Base-by-base conservation (phyloP, 2,113 vertebrate species). In the Entomyzon cyanotis region DNA sequence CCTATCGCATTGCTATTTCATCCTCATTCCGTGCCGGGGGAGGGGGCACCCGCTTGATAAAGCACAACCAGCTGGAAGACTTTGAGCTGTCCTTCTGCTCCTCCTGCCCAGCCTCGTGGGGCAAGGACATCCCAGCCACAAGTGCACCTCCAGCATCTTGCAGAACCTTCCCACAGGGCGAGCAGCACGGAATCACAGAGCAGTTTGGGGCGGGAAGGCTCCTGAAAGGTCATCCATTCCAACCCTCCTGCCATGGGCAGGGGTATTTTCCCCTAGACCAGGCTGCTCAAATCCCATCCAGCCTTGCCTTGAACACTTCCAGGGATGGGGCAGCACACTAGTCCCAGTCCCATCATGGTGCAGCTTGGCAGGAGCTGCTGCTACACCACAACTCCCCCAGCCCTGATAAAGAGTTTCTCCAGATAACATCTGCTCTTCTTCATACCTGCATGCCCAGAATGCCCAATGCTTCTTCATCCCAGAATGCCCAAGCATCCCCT, bases 31-130 rank as follows among this genome's bases (percentile, higher is more conserved):
- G 92, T 91, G 89, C 81, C 23, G 10, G 84, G 82, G 96, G 96
- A 97, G 96, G 97, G 97, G 94, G 96, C 53, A 27, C 83, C 11
- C 2, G 41, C 87, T 94, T 93, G 94, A 97, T 96, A 97, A 96
- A 97, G 97, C 95, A 97, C 93, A 96, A 86, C 59, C 83, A 95
- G 56, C 20, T 42, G 84, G 94, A 97, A 95, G 97, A 97, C 97
- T 98, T 97, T 97, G 94, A 97, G 93, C 88, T 94, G 96, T 98
- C 98, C 97, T 98, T 97, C 97, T 84, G 95, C 55, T 85, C 24
- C 41, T 95, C 83, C 65, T 0, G 6, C 47, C 69, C 77, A 75
- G 15, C 74, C 59, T 41, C 7, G 9, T 0, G 7, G 95, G 89
- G 81, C 96, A 97, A 98, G 97, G 97, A 97, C 95, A 92, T 22